These are phyloP conservation scores for Cephus pygmeus DNA, from an alignment of 2,888 invertebrate genomes.

Conservation along the genomic window DNA sequence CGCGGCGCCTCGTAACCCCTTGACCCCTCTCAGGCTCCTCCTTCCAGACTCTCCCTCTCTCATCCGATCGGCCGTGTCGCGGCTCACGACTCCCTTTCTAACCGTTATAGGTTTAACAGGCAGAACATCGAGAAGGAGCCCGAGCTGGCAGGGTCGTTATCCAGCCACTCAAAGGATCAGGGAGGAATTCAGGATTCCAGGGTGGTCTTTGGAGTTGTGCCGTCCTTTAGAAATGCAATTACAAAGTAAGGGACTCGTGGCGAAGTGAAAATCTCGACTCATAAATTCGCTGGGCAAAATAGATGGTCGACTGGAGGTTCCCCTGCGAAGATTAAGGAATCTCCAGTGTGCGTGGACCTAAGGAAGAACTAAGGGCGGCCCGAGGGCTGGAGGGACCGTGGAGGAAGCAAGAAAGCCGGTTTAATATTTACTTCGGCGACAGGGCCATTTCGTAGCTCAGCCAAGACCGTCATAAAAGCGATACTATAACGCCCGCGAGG, in stretches of 20 bases:
- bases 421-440: slow-evolving; percentile 21
- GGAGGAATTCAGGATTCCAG: neutral
- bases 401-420: slow-evolving; percentile 1
- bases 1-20: too few relatives aligned
- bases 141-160: neutral
- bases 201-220: too few relatives aligned
- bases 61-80: too few relatives aligned
- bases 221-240: too few relatives aligned
- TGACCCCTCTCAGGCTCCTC: too few relatives aligned
- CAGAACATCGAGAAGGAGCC: neutral
- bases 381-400: neutral
- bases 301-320: neutral
- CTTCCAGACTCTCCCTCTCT: too few relatives aligned
- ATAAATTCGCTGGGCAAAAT: neutral
- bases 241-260: slow-evolving; percentile 4
- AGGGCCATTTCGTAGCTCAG: slow-evolving; percentile 26
- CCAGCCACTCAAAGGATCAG: neutral
- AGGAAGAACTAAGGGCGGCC: too few relatives aligned
- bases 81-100: too few relatives aligned
- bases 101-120: too few relatives aligned
- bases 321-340: neutral
- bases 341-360: neutral
- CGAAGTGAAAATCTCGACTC: slow-evolving; percentile 4
- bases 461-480: slow-evolving; percentile 41
- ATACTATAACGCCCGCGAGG: slow-evolving; percentile 33